These are phyloP conservation scores for Tetheella fluctuosa DNA, from an alignment of 2,888 invertebrate species.

Conservation along the genomic window DNA sequence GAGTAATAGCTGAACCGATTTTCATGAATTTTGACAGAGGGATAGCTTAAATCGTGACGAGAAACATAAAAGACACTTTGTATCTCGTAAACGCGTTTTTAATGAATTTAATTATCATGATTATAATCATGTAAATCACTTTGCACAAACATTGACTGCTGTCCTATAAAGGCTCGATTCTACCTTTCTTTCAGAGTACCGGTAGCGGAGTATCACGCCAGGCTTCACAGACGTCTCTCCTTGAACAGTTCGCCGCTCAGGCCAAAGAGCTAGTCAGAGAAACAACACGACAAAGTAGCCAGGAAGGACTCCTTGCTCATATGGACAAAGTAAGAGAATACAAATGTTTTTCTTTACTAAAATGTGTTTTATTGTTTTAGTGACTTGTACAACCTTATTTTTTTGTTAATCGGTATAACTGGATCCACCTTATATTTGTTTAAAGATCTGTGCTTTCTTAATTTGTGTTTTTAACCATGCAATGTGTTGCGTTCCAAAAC, in stretches of 20 bases:
- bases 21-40: too few species aligned
- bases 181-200: conserved; percentile 51
- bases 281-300: conserved; percentile 94
- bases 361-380: conserved; percentile 16
- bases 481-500: conserved; percentile 46
- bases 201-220: conserved; percentile 85
- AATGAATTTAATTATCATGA: too few species aligned
- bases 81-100: too few species aligned
- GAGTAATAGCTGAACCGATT: too few species aligned
- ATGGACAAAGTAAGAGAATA: conserved; percentile 90
- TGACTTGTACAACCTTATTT: conserved; percentile 21
- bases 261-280: conserved; percentile 95
- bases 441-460: conserved; percentile 10
- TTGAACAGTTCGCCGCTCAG: conserved; percentile 94
- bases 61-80: too few species aligned
- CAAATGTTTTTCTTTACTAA: conserved; percentile 8
- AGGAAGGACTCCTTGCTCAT: conserved; percentile 93
- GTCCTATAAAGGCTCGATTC: not conserved
- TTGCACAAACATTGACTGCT: too few species aligned
- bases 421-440: conserved; percentile 12
- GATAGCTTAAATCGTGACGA: too few species aligned
- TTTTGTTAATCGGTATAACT: conserved; percentile 14
- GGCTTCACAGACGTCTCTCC: conserved; percentile 92
- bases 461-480: conserved; percentile 36
- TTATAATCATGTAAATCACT: too few species aligned